These are phyloP conservation scores for Taeniopygia guttata DNA, from an alignment of 2,797 vertebrate genomes.

Conservation along the genomic window DNA sequence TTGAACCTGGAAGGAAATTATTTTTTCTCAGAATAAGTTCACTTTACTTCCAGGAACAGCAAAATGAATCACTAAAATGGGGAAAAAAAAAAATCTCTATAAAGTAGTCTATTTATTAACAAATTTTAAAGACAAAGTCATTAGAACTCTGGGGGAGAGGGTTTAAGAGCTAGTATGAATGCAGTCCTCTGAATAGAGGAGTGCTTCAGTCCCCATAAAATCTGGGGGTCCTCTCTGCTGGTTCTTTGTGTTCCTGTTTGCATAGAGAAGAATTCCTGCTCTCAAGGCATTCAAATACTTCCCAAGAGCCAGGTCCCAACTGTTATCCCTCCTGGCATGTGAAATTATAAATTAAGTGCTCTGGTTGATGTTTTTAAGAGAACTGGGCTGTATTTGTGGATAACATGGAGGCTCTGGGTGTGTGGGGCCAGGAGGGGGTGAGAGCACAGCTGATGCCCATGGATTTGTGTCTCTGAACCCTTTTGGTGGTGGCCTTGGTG, in stretches of 20 bases:
- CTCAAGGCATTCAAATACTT: fast-evolving
- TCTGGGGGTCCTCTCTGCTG: neutral
- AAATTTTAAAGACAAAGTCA: neutral
- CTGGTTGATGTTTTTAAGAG: neutral
- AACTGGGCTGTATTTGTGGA: neutral
- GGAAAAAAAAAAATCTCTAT: neutral
- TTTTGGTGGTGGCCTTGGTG: neutral
- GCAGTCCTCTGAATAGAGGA: neutral
- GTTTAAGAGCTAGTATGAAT: neutral
- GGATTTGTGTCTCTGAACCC: neutral
- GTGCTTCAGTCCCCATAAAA: neutral
- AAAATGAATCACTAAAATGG: neutral
- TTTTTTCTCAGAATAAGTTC: neutral
- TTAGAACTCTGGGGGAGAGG: fast-evolving
- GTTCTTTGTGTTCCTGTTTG: fast-evolving
- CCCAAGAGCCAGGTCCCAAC: neutral
- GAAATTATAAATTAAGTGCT: neutral
- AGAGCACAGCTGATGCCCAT: neutral
- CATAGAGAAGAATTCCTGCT: neutral
- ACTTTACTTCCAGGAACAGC: neutral
- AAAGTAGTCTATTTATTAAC: neutral
- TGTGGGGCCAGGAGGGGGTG: neutral
- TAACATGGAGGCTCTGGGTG: fast-evolving
- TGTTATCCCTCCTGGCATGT: neutral
- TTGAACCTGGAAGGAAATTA: neutral